Evolutionary conservation across 2,113 vertebrate species (phyloP).

Genomic region (Tauraco erythrolophus): DNA sequence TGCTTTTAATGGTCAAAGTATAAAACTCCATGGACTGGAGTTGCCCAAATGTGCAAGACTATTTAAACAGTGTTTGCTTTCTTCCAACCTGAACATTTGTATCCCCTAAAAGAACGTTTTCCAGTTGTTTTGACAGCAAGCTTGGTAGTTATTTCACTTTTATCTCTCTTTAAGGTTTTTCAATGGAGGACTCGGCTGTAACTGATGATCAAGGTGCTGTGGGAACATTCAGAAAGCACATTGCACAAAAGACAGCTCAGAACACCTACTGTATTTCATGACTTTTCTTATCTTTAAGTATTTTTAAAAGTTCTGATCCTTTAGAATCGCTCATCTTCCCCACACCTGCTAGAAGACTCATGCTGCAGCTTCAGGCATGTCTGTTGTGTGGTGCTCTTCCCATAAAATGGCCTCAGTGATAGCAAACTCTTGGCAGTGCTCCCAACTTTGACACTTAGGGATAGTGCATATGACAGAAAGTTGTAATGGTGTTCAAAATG

Average conservation of each 20-base stretch:
- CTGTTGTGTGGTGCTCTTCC: background rate
- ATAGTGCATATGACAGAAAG: background rate
- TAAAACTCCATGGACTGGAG: background rate
- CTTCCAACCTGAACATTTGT: background rate
- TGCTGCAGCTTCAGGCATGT: background rate
- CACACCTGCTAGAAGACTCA: background rate
- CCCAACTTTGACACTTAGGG: background rate
- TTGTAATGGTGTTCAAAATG: background rate
- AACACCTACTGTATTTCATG: background rate
- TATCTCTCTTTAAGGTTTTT: background rate
- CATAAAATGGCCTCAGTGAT: background rate
- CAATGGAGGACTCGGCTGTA: background rate
- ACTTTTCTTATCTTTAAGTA: background rate
- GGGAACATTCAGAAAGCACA: background rate
- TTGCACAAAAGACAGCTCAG: background rate
- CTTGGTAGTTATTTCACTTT: background rate
- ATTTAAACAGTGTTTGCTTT: background rate
- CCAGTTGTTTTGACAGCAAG: background rate
- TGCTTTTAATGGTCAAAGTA: background rate
- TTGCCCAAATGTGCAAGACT: background rate
- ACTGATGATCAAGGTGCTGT: background rate
- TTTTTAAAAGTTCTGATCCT: background rate
- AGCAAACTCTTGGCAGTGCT: background rate
- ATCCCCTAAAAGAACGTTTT: background rate
- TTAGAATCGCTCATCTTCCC: background rate